Evolutionary conservation across 2,797 vertebrate species (phyloP), one percentile per base, ranked within the genome.

Genomic region (Lindbergichthys nudifrons): DNA sequence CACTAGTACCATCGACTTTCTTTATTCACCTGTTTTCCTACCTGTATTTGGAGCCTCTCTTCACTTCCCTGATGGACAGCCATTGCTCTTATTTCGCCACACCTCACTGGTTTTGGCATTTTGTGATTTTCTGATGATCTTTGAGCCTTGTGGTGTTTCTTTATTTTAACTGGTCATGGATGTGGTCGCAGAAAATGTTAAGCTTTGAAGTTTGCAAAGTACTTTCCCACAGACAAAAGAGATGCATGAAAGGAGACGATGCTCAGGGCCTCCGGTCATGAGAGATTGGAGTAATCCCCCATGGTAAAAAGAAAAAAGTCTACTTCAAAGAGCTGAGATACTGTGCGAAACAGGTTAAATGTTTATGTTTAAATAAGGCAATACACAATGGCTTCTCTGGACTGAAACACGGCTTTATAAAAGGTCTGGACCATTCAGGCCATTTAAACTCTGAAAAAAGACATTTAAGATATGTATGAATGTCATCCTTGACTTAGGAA

Each of bases 101-200:
- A 52, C 39, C 23, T 67, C 23, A 26, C 9, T 52, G 54, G n/a
- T 48, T 65, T 62, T 60, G 39, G 14, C 16, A 32, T 51, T 50
- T 42, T 15, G 51, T 21, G 3, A 14, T 70, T n/a, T 45, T 67
- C 53, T 65, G 18, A 61, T 74, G 61, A 70, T 67, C 56, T 64
- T 61, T 53, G 52, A 70, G 82, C 68, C 75, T 46, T 77, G 45
- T 73, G 61, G 70, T 63, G 18, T 82, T 74, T 80, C 66, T 85
- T 88, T 80, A 72, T 88, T 89, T 86, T 83, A 56, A 57, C 64
- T 77, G 75, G 73, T 75, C 70, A 51, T 53, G 77, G 62, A 60
- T 21, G 67, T 79, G 79, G 81, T 77, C 62, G 50, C 19, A 52
- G 16, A 56, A 60, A 81, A 80, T n/a, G n/a, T n/a, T n/a, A 79